A percentile compares a stretch with the other conserved stretches of the same genome.
Conservation (phyloP, 2,888 invertebrate species). For the Rhaphigaster nebulosa region DNA sequence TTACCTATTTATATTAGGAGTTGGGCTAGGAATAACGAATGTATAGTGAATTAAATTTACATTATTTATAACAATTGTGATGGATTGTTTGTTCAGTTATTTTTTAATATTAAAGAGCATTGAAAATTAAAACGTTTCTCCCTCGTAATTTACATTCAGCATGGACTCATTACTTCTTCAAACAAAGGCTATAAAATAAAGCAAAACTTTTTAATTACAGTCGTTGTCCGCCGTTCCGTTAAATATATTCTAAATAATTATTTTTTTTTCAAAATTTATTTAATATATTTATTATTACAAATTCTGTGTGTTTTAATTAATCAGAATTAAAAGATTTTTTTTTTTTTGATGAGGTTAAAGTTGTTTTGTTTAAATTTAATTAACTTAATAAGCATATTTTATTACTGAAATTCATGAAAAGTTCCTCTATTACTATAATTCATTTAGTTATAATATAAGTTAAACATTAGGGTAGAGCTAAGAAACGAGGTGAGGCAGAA, state of each 20-base stretch:
- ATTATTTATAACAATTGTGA: not conserved
- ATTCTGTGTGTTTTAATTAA: not conserved
- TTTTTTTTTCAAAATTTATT: not conserved
- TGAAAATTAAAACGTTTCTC: not conserved
- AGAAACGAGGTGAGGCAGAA: not conserved
- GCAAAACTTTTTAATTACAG: not conserved
- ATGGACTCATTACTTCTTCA: not conserved
- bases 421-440: not conserved
- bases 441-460: not conserved
- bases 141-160: not conserved
- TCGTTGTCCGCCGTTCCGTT: not conserved
- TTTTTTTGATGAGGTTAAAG: not conserved
- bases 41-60: not conserved
- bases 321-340: not conserved
- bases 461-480: not conserved
- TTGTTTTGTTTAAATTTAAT: not conserved
- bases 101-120: not conserved
- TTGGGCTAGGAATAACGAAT: no score
- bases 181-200: not conserved
- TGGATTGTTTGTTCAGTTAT: not conserved
- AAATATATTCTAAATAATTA: not conserved
- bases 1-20: no score
- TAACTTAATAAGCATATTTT: not conserved
- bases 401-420: not conserved
- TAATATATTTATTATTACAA: not conserved